Base-by-base conservation (phyloP, 2,888 invertebrate genomes). In the Criorhina ranunculi region DNA sequence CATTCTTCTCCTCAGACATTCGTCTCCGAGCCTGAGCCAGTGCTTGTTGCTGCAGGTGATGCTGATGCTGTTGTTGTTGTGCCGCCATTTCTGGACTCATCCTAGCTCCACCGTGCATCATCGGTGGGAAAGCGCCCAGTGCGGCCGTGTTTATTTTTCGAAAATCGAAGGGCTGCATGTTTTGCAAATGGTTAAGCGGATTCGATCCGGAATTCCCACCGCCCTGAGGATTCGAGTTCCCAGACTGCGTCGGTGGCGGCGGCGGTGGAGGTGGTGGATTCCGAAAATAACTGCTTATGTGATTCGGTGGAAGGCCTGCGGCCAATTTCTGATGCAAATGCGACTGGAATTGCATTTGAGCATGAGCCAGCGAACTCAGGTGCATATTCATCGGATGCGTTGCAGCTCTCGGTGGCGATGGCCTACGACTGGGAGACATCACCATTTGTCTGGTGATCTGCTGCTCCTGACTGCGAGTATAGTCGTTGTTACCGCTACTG, bases 111-210 rank as follows among this genome's bases (percentile, higher is more conserved):
- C 88, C 87, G 31, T 85, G 85, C 70, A 85, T 79, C 66, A 90
- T 89, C 55, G 89, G 88, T 8, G 90, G 92, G 88, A 93, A 93
- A 9, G 93, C 93, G 66, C 93, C 91, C 80, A 93, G 91, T 17
- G 94, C 93, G 9, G 90, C 89, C 11, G 90, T 88, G 70, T 94
- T 94, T 44, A 95, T 92, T 88, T 97, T 97, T 33, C 98, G 94
- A 90, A 96, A 98, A 91, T 98, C 98, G 91, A 98, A 98, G 0
- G 98, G 98, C 90, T 98, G 98, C 98, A 98, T 98, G 89, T 96
- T 98, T 92, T 98, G 98, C 57, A 98, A 93, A 88, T 97, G 95
- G 91, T 96, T 97, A 86, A 98, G 93, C 2, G 98, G 98, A 92
- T 95, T 95, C 89, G 94, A 93, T 57, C 75, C 79, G 3, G 82